phyloP scores from a whole-genome alignment of 2,797 vertebrate species.

The Varecia variegata region DNA sequence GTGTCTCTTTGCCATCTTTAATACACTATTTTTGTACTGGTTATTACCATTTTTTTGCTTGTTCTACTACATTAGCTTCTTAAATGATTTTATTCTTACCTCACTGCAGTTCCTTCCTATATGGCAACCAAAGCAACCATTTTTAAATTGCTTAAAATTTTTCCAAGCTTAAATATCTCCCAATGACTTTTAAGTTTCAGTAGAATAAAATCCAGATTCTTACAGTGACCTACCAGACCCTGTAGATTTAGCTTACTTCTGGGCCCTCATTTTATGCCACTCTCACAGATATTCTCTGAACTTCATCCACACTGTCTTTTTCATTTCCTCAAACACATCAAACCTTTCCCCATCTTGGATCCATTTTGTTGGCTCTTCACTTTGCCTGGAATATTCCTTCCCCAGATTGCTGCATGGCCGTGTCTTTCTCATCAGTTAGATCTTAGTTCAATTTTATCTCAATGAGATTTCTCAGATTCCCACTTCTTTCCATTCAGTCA shows the following conservation, averaged over 20 bases:
- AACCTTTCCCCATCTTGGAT: not conserved
- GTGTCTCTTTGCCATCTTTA: not conserved
- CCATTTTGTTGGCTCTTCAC: not conserved
- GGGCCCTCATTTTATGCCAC: not conserved
- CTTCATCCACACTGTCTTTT: not conserved
- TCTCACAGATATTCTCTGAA: not conserved
- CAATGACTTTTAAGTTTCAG: not conserved
- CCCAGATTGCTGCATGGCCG: not conserved
- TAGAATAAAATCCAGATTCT: not conserved
- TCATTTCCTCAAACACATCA: not conserved
- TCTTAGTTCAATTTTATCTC: slow-evolving; percentile 6
- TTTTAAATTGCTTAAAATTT: not conserved
- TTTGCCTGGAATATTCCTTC: not conserved
- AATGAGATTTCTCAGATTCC: not conserved
- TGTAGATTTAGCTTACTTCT: not conserved
- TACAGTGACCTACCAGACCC: not conserved
- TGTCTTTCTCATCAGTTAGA: not conserved
- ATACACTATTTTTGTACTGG: not conserved
- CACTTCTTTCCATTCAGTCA: not conserved
- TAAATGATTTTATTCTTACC: not conserved
- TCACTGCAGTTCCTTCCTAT: not conserved
- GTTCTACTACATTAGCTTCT: not conserved
- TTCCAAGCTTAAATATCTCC: not conserved
- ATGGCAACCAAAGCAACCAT: not conserved
- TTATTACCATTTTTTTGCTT: not conserved